A percentile compares a stretch with the other conserved stretches of the same genome.
Conservation (phyloP, 2,888 invertebrate species). For the Meteorus colon region DNA sequence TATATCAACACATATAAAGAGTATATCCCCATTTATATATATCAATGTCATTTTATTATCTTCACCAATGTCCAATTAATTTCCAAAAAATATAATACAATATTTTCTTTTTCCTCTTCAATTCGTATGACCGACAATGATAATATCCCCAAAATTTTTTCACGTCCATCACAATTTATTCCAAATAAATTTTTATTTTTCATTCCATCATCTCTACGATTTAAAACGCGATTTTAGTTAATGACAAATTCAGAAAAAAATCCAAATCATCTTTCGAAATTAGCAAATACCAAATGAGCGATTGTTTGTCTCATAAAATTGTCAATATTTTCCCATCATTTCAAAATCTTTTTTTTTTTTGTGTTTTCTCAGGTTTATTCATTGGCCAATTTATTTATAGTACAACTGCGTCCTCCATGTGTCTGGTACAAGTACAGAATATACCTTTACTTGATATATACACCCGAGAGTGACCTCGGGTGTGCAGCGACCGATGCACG, state of each 20-base stretch:
- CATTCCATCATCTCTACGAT: too few relatives aligned
- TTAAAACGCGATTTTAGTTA: too few relatives aligned
- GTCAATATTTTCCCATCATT: background rate
- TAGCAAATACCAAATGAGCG: background rate
- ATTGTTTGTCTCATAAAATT: background rate
- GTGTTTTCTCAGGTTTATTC: background rate
- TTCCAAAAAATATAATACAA: background rate
- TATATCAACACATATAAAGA: background rate
- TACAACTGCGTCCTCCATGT: constrained; percentile 18
- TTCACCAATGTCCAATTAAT: constrained; percentile 8
- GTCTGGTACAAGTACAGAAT: background rate
- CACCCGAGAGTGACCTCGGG: constrained; percentile 47
- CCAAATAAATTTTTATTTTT: too few relatives aligned
- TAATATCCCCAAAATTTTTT: too few relatives aligned
- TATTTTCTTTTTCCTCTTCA: background rate
- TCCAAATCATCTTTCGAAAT: background rate
- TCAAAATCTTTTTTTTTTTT: too few relatives aligned
- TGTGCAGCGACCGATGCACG: constrained; percentile 53
- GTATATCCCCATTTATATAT: background rate
- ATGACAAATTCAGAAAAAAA: too few relatives aligned
- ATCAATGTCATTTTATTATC: constrained; percentile 1
- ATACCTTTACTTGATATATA: background rate
- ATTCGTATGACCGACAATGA: too few relatives aligned
- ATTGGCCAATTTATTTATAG: background rate
- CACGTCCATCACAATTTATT: too few relatives aligned